These are phyloP conservation scores for Meda fulgida DNA, from an alignment of 2,797 vertebrate genomes.

Conservation along the genomic window DNA sequence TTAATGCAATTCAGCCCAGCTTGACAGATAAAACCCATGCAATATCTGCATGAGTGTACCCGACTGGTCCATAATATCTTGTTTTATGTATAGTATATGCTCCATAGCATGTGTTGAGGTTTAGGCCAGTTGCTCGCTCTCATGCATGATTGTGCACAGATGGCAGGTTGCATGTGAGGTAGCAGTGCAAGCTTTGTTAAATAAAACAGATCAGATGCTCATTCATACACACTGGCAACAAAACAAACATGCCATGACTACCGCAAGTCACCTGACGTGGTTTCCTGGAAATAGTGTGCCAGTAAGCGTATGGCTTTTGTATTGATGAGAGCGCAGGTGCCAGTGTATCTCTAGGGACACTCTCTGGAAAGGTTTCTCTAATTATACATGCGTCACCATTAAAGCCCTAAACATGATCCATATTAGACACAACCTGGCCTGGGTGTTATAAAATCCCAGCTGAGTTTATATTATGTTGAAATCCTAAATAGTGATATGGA, in stretches of 20 bases:
- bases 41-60: background rate
- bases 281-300: constrained; percentile 53
- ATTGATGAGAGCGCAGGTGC: constrained; percentile 56
- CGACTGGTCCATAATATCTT: background rate
- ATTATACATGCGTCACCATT: constrained; percentile 3
- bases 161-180: constrained; percentile 47
- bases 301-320: constrained; percentile 36
- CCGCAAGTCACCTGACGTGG: constrained; percentile 37
- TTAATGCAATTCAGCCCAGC: background rate
- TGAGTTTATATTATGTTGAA: background rate
- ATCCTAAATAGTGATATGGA: background rate
- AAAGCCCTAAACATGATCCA: background rate
- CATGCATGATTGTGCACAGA: constrained; percentile 37
- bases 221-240: constrained; percentile 32
- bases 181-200: constrained; percentile 22
- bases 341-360: constrained; percentile 33
- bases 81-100: background rate
- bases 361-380: constrained; percentile 16
- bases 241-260: constrained; percentile 42
- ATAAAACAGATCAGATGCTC: constrained; percentile 33
- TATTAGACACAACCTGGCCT: background rate
- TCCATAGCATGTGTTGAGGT: background rate
- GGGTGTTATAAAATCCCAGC: background rate
- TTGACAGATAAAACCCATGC: background rate
- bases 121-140: constrained; percentile 2